Percentiles rank a stretch among this genome's conserved stretches.
These are phyloP conservation scores for Eonycteris spelaea DNA, from an alignment of 2,113 vertebrate species.

Conservation along the genomic window DNA sequence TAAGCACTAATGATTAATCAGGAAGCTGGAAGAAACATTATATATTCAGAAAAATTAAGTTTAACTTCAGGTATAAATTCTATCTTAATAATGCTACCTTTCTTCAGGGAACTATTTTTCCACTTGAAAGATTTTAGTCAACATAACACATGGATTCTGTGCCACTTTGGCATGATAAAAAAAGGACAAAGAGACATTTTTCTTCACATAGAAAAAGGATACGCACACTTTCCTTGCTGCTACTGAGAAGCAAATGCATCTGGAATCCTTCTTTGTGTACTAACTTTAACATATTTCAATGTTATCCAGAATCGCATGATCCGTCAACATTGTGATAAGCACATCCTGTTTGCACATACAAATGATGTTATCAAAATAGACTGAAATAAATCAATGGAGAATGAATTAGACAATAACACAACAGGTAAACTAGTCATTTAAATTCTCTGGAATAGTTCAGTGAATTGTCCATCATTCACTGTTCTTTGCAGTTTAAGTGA, in stretches of 20 bases:
- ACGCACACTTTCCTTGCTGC: neutral
- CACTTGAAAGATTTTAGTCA: slow-evolving; percentile 26
- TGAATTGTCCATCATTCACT: slow-evolving; percentile 41
- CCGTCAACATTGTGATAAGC: slow-evolving; percentile 20
- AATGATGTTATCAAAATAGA: slow-evolving; percentile 18
- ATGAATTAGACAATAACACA: slow-evolving; percentile 40
- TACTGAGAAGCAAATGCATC: neutral
- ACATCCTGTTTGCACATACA: neutral
- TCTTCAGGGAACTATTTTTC: slow-evolving; percentile 28
- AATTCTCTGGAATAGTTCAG: slow-evolving; percentile 18
- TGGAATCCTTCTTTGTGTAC: neutral
- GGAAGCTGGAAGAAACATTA: neutral
- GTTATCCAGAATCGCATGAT: neutral
- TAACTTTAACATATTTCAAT: slow-evolving; percentile 34
- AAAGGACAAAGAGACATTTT: neutral
- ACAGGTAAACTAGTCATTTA: slow-evolving; percentile 54
- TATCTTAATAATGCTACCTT: neutral
- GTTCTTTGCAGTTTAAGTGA: slow-evolving; percentile 51
- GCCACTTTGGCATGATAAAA: neutral
- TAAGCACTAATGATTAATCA: neutral
- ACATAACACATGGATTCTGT: neutral
- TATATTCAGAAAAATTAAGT: neutral
- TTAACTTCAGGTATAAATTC: neutral
- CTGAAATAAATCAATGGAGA: slow-evolving; percentile 46
- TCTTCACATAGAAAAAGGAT: neutral